Percentiles rank a stretch among this genome's conserved stretches.
Evolutionary conservation across 2,113 vertebrate genomes (phyloP).

Genomic region (Coturnix japonica): DNA sequence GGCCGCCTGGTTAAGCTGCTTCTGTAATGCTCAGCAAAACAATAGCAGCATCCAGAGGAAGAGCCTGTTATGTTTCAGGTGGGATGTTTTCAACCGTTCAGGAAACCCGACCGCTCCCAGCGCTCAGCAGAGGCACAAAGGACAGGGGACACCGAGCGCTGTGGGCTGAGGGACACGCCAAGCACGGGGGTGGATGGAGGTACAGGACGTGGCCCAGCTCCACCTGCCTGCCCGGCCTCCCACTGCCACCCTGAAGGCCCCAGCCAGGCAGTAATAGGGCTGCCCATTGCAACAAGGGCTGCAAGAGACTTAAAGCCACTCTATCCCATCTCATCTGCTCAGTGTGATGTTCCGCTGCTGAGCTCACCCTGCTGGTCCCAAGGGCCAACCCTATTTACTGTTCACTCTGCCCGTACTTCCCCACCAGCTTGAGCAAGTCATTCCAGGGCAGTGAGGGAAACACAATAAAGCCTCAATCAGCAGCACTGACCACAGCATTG

Average conservation of each 20-base stretch:
- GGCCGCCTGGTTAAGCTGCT: conserved; percentile 75
- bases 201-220: not conserved
- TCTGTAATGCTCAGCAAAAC: conserved; percentile 79
- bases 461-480: not conserved
- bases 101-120: conserved; percentile 79
- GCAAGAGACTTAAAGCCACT: not conserved
- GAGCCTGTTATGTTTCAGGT: conserved; percentile 85
- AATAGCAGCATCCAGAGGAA: conserved; percentile 83
- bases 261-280: not conserved
- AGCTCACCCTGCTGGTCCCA: not conserved
- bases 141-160: conserved; percentile 70
- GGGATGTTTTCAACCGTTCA: conserved; percentile 82
- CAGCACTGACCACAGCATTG: not conserved
- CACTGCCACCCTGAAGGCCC: not conserved
- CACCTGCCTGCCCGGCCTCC: not conserved
- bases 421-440: not conserved
- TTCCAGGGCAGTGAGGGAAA: not conserved
- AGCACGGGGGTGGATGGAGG: conserved; percentile 41
- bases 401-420: not conserved
- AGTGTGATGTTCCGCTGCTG: not conserved
- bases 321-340: not conserved
- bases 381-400: fast-evolving
- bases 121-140: conserved; percentile 76
- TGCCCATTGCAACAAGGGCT: not conserved
- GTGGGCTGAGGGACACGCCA: conserved; percentile 59